A percentile compares a stretch with the other conserved stretches of the same genome.
phyloP scores from a whole-genome alignment of 2,888 invertebrate genomes.

The Thera obeliscata region DNA sequence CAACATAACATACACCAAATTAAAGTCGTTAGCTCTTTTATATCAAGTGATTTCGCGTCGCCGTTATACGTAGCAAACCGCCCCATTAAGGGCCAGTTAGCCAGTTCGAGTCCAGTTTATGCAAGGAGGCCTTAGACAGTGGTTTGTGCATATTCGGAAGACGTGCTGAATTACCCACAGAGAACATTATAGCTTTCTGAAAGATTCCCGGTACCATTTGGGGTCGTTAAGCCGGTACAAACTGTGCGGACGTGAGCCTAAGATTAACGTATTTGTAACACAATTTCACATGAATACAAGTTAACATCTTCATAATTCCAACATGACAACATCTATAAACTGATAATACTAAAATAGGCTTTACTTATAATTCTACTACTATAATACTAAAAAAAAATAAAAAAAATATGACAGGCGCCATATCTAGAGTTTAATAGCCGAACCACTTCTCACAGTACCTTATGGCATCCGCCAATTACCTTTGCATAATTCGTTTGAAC shows the following conservation, averaged over 20 bases:
- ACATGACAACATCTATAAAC: no score
- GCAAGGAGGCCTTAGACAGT: slow-evolving; percentile 9
- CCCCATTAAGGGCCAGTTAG: slow-evolving; percentile 20
- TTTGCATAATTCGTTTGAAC: no score
- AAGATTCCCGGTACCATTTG: slow-evolving; percentile 28
- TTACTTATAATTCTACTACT: no score
- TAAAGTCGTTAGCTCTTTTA: neutral
- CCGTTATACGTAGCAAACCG: slow-evolving; percentile 2
- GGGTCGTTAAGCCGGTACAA: slow-evolving; percentile 7
- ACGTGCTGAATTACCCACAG: slow-evolving; percentile 29
- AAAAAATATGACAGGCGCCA: no score
- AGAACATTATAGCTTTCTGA: slow-evolving; percentile 28
- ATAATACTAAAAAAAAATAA: no score
- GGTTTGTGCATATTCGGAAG: slow-evolving; percentile 20
- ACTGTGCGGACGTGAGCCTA: neutral
- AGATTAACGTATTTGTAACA: neutral
- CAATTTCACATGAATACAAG: no score
- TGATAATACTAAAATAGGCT: no score
- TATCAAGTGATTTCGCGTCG: neutral
- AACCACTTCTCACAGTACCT: no score
- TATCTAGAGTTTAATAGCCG: no score
- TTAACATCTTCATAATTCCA: no score
- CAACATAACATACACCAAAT: no score
- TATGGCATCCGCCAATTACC: no score
- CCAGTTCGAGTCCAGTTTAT: slow-evolving; percentile 19